Conservation (phyloP, 2,888 invertebrate species). For the Heliconius ismenius region DNA sequence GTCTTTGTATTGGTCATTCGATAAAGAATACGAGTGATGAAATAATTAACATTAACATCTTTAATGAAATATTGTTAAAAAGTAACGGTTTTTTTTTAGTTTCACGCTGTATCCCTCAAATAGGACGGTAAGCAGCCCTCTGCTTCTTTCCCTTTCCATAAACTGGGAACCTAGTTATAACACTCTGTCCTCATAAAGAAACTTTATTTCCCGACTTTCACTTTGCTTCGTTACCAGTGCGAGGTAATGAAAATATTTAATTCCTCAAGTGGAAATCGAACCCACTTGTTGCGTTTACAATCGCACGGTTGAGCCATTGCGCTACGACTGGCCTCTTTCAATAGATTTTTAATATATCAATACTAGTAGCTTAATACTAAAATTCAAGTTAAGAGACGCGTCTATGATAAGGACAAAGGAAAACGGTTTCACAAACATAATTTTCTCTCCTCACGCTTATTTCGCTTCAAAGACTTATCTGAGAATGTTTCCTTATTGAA, state of each 20-base stretch:
- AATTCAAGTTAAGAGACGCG: not conserved
- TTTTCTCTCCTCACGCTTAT: not conserved
- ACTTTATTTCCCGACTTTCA: too few species aligned
- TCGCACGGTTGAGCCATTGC: too few species aligned
- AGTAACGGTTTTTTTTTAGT: too few species aligned
- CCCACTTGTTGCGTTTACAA: not conserved
- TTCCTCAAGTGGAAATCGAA: not conserved
- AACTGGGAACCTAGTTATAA: too few species aligned
- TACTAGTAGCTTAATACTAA: conserved; percentile 1
- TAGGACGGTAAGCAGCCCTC: too few species aligned
- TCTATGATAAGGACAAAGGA: not conserved
- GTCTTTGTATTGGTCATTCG: conserved; percentile 13
- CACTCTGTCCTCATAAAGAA: too few species aligned
- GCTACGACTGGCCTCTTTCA: too few species aligned
- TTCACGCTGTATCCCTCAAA: too few species aligned
- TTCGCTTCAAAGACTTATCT: conserved; percentile 8
- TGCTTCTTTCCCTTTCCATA: too few species aligned
- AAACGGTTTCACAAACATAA: not conserved
- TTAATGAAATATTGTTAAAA: not conserved
- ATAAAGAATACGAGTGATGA: conserved; percentile 12
- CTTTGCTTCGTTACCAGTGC: too few species aligned
- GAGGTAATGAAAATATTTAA: not conserved
- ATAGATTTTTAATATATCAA: not conserved
- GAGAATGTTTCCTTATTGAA: conserved; percentile 18
- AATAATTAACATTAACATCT: not conserved